Conservation (phyloP, 2,113 vertebrate genomes). For the Heptranchias perlo region DNA sequence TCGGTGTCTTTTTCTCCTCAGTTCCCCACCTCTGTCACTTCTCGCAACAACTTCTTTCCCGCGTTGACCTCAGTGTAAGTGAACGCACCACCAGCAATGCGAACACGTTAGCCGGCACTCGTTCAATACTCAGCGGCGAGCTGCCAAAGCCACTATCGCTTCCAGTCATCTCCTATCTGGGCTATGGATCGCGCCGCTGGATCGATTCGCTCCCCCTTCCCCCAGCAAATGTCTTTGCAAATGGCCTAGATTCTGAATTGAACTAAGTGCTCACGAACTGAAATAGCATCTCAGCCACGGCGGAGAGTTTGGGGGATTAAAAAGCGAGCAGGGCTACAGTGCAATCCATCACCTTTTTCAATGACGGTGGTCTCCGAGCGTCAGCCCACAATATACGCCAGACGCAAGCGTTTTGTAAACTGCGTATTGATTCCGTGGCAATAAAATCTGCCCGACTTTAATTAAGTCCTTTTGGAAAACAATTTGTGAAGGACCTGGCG, state of each 20-base stretch:
- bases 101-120: background rate
- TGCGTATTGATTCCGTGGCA: background rate
- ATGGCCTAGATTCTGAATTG: slow-evolving; percentile 11
- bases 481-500: background rate
- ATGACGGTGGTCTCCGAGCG: background rate
- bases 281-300: background rate
- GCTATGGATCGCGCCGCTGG: background rate
- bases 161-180: background rate
- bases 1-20: background rate
- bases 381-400: background rate
- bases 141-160: background rate
- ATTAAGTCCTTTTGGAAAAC: background rate
- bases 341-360: background rate
- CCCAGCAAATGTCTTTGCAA: background rate
- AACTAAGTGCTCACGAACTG: background rate
- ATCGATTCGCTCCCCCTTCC: background rate
- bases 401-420: background rate
- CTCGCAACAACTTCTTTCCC: background rate
- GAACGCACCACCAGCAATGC: background rate
- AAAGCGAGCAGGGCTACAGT: background rate
- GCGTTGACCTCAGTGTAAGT: background rate
- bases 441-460: background rate
- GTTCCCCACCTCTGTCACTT: background rate
- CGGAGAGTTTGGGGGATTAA: background rate
- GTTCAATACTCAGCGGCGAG: background rate